phyloP scores from a whole-genome alignment of 2,113 vertebrate species.

The Podarcis raffonei region DNA sequence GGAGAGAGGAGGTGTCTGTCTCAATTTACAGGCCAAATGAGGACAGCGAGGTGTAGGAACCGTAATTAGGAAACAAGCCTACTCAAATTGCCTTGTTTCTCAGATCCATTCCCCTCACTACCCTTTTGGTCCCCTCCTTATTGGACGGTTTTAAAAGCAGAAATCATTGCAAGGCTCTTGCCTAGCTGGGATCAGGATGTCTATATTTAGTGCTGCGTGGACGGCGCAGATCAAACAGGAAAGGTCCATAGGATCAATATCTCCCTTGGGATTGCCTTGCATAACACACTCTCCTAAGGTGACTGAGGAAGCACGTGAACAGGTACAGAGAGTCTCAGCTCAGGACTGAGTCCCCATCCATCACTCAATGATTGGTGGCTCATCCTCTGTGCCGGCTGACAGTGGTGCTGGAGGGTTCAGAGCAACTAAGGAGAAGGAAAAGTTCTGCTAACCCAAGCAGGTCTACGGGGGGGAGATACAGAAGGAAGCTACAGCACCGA shows the following conservation, averaged over 20 bases:
- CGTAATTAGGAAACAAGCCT: not conserved
- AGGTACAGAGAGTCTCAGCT: too few species aligned
- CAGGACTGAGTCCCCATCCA: not conserved
- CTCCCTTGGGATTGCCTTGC: not conserved
- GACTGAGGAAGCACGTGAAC: not conserved
- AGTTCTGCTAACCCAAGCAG: not conserved
- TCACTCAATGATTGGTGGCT: not conserved
- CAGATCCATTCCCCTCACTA: not conserved
- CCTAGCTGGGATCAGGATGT: not conserved
- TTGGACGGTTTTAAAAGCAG: not conserved
- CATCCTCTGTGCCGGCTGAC: not conserved
- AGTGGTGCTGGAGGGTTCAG: not conserved
- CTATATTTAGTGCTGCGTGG: not conserved
- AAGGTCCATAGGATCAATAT: not conserved
- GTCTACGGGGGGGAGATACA: not conserved
- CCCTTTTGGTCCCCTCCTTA: not conserved
- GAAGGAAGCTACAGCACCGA: not conserved
- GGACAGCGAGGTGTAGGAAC: not conserved
- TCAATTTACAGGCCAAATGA: not conserved
- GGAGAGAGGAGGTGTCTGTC: too few species aligned
- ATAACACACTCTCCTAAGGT: not conserved
- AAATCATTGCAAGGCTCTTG: too few species aligned
- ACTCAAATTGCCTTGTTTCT: not conserved
- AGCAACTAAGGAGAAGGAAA: not conserved
- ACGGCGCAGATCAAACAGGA: not conserved